Base-by-base conservation (phyloP, 35 echinoderm and acorn worm genomes). In the Anneissia japonica region DNA sequence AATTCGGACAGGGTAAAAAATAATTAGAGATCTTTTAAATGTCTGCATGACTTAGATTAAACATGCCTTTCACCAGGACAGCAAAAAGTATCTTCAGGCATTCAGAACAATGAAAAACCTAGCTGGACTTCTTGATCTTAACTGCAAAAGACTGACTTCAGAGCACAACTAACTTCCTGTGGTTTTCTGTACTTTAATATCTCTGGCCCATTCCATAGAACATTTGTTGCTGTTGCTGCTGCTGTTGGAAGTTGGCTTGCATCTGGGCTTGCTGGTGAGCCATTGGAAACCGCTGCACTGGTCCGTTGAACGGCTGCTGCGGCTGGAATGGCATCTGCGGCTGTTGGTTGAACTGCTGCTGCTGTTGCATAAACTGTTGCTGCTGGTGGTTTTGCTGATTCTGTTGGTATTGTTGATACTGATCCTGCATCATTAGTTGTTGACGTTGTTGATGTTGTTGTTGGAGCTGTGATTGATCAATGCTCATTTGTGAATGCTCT, bases 161-260 rank as follows among this genome's bases (percentile, higher is more conserved):
- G n/a, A n/a, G n/a, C n/a, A n/a, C n/a, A n/a, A n/a, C n/a, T n/a
- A n/a, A n/a, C n/a, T n/a, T n/a, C n/a, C n/a, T n/a, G n/a, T n/a
- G n/a, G n/a, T n/a, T n/a, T n/a, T n/a, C n/a, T n/a, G n/a, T n/a
- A n/a, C n/a, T n/a, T n/a, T 64, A 64, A 23, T 12, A 64, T 23
- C 81, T 90, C 38, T 76, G 38, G 36, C 51, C 75, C 45, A 35
- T 83, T 34, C 43, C 46, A 31, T 36, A n/a, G 31, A 37, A 31
- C 30, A 28, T 19, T 31, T 91, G 89, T 36, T 82, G 77, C 75
- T 87, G 74, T 39, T 79, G 76, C 16, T 77, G 74, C n/a, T 77
- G 74, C 36, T 87, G 85, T 31, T 34, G 29, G 21, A 34, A 46
- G 0, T 9, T 10, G 5, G 34, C 64, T 74, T 73, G 46, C 36